Base-by-base conservation (phyloP, 2,113 vertebrate species). In the Hemichromis elongatus region DNA sequence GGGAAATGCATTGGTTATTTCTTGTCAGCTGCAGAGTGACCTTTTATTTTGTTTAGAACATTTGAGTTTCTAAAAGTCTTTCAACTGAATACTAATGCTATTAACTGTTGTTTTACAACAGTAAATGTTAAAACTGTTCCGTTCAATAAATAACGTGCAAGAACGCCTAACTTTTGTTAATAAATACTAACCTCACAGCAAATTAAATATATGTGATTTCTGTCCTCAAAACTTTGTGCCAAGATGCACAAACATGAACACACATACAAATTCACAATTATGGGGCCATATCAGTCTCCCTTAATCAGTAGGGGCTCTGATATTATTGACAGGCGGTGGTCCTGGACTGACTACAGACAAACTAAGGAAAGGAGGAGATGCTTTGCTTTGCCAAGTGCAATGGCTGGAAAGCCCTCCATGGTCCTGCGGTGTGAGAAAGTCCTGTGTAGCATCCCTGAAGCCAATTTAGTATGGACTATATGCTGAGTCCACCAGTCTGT, bases 391-490 rank as follows among this genome's bases (percentile, higher is more conserved):
- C 95, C 94, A 95, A 94, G 77, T 85, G 35, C 86, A 89, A 84
- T 85, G 89, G 90, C 84, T 90, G 86, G 80, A 92, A 75, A 84
- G 83, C 83, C 89, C 42, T 90, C 91, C 81, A 85, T 85, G 81
- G 93, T 90, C 93, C 92, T 87, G 84, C 28, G 37, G 94, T 93
- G 95, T 94, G 95, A 95, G 94, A 96, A 95, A 88, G 87, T 86
- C 86, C 90, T 78, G 91, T 90, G 83, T 93, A 87, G 78, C 54
- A 86, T 88, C 82, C 55, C 79, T 85, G 84, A 92, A 91, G 77
- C 68, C 55, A 81, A 85, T 81, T 80, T 54, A 88, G 75, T 80
- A 70, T 79, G 14, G 35, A 37, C 30, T 54, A 26, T 30, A 59
- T 50, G 73, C 63, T 53, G 35, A 79, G 78, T 75, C 52, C 50